Percentiles rank a stretch among this genome's conserved stretches.
These are phyloP conservation scores for Regulus satrapa DNA, from an alignment of 2,113 vertebrate species.

Conservation along the genomic window DNA sequence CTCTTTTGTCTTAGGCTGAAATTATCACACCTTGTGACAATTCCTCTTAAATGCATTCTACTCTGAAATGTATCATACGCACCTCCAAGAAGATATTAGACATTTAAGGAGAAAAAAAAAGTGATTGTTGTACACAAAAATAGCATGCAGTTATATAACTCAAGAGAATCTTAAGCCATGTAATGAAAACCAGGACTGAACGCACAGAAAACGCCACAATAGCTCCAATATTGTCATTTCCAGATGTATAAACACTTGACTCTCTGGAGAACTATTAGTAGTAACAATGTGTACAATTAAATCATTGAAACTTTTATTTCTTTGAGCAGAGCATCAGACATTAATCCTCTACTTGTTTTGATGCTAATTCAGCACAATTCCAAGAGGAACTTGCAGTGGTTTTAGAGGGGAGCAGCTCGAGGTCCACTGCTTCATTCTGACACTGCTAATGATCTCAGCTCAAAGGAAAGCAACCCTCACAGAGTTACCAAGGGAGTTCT, in stretches of 20 bases:
- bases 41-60: background rate
- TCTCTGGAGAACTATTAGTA: background rate
- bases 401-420: background rate
- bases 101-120: background rate
- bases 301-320: background rate
- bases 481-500: background rate
- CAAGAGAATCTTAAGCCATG: background rate
- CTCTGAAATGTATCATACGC: background rate
- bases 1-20: background rate
- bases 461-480: background rate
- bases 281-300: background rate
- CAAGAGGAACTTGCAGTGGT: background rate
- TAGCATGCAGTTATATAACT: background rate
- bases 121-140: background rate
- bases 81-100: background rate
- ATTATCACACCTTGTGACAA: background rate
- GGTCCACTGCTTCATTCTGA: background rate
- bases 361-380: background rate
- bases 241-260: background rate
- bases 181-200: background rate
- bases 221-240: background rate
- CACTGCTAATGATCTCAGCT: background rate
- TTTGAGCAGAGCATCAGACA: background rate
- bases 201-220: background rate
- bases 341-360: background rate